Base-by-base conservation (phyloP, 1,140 invertebrate species). In the Papilio polytes region DNA sequence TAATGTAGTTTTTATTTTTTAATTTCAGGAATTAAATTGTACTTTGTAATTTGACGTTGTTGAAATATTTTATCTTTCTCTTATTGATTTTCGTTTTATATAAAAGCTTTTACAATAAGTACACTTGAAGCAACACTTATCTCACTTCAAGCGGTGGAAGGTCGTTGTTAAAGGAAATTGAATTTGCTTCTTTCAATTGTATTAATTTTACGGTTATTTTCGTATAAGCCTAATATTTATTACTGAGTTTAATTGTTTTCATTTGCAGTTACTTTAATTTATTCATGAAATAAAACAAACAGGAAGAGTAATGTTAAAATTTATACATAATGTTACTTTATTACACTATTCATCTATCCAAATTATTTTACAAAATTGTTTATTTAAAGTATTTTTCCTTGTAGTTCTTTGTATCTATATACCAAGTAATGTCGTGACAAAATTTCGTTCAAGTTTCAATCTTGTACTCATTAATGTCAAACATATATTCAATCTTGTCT, bases 101-200 rank as follows among this genome's bases (percentile, higher is more conserved):
- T 70, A 70, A 70, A 36, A 70, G 63, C 63, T 70, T 70, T 70
- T 36, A 70, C 3, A 70, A 70, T 31, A 70, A 70, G 63, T 36
- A 70, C 12, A 70, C 63, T 70, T 70, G 63, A 15, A 70, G 26
- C 63, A 70, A 70, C 63, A 70, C 63, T 70, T 70, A 31, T 70
- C 26, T 31, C 26, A 70, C 63, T 70, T 36, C 26, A 70, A 70
- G 31, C 63, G 22, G 3, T 22, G 20, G 20, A 46, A 22, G 41
- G 46, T 76, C 74, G 41, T 46, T 48, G 41, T 51, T 48, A 48
- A 76, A 26, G 74, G 44, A 76, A 76, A 76, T 76, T 76, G 46
- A 76, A 76, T 48, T 76, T 51, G 41, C 74, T 26, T 44, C 46
- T 51, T 20, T 15, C 26, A 76, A 51, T 51, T 26, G 74, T 76